Evolutionary conservation across 2,113 vertebrate species (phyloP).

Genomic region (Chrysemys picta): DNA sequence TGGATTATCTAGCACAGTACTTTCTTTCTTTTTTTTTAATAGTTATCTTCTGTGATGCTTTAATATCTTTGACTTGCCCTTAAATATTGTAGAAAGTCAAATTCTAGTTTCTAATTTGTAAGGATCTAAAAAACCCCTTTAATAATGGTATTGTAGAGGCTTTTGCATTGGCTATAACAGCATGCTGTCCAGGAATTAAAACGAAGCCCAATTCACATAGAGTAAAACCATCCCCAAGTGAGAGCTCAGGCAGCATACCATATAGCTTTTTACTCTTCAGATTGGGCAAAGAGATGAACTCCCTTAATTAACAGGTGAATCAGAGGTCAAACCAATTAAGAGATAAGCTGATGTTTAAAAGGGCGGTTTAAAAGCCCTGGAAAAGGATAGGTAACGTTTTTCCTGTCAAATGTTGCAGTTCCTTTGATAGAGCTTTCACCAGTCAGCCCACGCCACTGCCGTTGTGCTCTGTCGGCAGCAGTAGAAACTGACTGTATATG

Average conservation of each 20-base stretch:
- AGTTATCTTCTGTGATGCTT: neutral
- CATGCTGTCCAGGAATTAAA: neutral
- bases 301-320: constrained; percentile 29
- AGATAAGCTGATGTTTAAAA: constrained; percentile 45
- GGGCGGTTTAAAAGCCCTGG: neutral
- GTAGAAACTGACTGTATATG: neutral
- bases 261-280: neutral
- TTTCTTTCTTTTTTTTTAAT: neutral
- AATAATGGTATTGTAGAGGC: neutral
- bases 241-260: neutral
- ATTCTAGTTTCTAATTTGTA: neutral
- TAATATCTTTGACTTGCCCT: constrained; percentile 24
- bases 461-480: neutral
- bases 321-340: constrained; percentile 54
- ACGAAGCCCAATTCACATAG: neutral
- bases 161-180: neutral
- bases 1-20: constrained; percentile 4
- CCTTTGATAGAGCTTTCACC: neutral
- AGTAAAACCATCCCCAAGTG: neutral
- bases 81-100: constrained; percentile 27
- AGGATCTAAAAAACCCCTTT: neutral
- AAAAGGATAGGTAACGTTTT: constrained; percentile 13
- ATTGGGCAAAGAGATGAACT: constrained; percentile 11
- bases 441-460: neutral
- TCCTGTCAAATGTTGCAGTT: neutral